Evolutionary conservation across 2,888 invertebrate species (phyloP).

Genomic region (Drosophila austrosaltans): DNA sequence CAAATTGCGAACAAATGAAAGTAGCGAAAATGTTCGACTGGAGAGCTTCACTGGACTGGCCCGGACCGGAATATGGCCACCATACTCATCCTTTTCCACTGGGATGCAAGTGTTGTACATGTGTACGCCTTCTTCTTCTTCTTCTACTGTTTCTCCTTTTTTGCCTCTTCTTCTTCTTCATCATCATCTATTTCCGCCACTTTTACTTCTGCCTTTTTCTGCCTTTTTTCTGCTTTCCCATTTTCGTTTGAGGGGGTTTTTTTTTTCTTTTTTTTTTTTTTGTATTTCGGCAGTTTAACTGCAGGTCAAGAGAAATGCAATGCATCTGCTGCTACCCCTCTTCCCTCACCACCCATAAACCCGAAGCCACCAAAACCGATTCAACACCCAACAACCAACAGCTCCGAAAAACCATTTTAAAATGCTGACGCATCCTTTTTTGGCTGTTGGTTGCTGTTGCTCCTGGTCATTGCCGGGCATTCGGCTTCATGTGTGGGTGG

Average conservation of each 20-base stretch:
- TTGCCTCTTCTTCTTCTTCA: not conserved
- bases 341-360: not conserved
- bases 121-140: conserved; percentile 45
- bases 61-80: not conserved
- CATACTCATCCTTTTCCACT: not conserved
- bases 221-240: not conserved
- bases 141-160: not conserved
- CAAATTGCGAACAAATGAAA: conserved; percentile 77
- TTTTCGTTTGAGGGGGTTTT: conserved; percentile 10
- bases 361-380: not conserved
- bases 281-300: conserved; percentile 69
- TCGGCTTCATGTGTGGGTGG: conserved; percentile 10
- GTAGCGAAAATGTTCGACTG: conserved; percentile 65
- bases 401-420: conserved; percentile 9
- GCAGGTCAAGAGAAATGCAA: conserved; percentile 71
- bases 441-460: not conserved
- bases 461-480: conserved; percentile 9
- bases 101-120: conserved; percentile 48
- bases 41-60: conserved; percentile 3
- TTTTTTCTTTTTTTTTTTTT: not conserved
- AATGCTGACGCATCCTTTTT: conserved; percentile 55
- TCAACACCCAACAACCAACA: too few relatives aligned
- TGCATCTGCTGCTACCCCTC: conserved; percentile 47
- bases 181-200: conserved; percentile 12
- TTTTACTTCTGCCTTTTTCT: too few relatives aligned